Evolutionary conservation across 2,797 vertebrate species (phyloP), one percentile per base, ranked within the genome.

Genomic region (Fringilla coelebs): DNA sequence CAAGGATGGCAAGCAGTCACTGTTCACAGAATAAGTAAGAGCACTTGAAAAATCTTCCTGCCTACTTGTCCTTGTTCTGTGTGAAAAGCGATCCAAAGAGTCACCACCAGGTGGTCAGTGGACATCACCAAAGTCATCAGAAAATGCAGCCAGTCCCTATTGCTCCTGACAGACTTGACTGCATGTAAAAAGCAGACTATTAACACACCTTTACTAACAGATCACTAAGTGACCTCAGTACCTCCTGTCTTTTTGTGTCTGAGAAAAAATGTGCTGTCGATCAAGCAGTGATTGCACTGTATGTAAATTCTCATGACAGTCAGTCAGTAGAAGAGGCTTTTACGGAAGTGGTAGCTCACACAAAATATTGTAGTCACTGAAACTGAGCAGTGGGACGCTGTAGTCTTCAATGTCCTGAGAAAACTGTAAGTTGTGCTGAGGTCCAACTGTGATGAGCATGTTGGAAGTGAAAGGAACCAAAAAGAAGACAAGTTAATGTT

Each of bases 221-320:
- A 11, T 73, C 32, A 48, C 31, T 26, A 62, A 70, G 8, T 17
- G 18, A 74, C 13, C 17, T 72, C 51, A 52, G 38, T 17, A 41
- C 10, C 36, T 36, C 26, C 32, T 29, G 3, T 36, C 32, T 62
- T 32, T 68, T 29, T n/a, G 22, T 6, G 13, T 48, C 34, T 70
- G 24, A 73, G n/a, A 62, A 19, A 75, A 82, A 85, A 29, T 2
- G 17, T 61, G 20, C 11, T 49, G 25, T 11, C 85, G 32, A 52
- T 16, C 28, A 80, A 85, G 41, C 0, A 1, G 38, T 57, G 11
- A 48, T 19, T 10, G 6, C 4, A 17, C 24, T 36, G 1, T 7
- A 54, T 11, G 9, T 15, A 60, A 91, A 68, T 31, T 57, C 26
- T n/a, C 8, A 2, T 11, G 10, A n/a, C 36, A 75, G 10, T 45